phyloP scores from a whole-genome alignment of 1,140 invertebrate species.

The Chironomus tepperi region DNA sequence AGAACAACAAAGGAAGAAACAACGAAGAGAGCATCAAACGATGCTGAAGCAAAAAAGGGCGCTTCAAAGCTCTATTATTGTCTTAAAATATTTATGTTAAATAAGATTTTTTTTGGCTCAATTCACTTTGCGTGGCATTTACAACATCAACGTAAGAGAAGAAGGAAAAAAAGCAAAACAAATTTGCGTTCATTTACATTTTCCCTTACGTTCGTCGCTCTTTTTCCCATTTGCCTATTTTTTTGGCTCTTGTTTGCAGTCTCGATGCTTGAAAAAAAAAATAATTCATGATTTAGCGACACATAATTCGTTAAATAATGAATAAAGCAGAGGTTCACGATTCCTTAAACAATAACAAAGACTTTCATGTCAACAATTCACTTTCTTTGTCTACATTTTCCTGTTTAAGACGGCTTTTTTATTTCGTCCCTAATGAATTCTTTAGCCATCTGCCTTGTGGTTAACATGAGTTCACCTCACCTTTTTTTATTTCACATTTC shows the following conservation, averaged over 20 bases:
- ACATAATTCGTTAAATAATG: background rate
- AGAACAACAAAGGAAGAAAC: background rate
- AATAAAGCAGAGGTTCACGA: background rate
- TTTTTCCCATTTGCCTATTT: background rate
- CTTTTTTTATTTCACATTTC: background rate
- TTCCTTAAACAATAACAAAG: background rate
- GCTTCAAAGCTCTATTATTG: slow-evolving; percentile 1
- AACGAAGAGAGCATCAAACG: background rate
- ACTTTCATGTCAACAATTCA: slow-evolving; percentile 9
- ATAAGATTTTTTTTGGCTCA: background rate
- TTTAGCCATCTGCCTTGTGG: background rate
- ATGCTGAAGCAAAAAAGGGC: background rate
- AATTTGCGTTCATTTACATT: slow-evolving; percentile 1
- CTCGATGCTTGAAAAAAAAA: background rate
- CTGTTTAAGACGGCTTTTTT: background rate
- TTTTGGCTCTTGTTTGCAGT: background rate
- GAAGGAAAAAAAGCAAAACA: background rate
- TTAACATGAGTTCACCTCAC: background rate
- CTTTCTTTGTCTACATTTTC: background rate
- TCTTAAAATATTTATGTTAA: slow-evolving; percentile 3
- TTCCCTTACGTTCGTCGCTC: background rate
- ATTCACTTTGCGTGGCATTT: background rate
- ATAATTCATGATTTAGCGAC: slow-evolving; percentile 3
- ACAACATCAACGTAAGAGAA: background rate
- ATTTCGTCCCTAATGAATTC: slow-evolving; percentile 1